Conservation (phyloP, 1,140 invertebrate species). For the Trichomalopsis sarcophagae region DNA sequence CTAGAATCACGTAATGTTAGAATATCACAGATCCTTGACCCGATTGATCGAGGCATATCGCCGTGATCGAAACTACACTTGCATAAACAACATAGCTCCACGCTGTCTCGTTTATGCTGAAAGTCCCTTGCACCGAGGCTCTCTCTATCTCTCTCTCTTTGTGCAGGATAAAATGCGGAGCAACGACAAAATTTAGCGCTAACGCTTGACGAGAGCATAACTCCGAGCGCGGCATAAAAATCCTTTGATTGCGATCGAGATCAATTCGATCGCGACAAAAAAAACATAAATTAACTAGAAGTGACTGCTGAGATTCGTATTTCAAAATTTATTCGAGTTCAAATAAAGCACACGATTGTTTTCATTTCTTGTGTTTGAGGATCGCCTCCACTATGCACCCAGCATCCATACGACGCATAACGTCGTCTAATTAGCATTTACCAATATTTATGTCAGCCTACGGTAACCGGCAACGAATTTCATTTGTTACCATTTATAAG, state of each 20-base stretch:
- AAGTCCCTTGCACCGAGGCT: constrained; percentile 27
- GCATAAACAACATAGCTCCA: constrained; percentile 52
- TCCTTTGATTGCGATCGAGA: background rate
- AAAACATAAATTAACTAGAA: background rate
- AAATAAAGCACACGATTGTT: too few relatives aligned
- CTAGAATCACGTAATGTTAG: constrained; percentile 53
- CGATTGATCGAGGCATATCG: constrained; percentile 36
- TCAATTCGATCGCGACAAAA: background rate
- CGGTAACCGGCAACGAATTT: background rate
- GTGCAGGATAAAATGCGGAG: constrained; percentile 35
- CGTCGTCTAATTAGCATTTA: too few relatives aligned
- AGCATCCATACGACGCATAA: too few relatives aligned
- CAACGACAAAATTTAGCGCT: background rate
- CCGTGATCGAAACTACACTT: constrained; percentile 52
- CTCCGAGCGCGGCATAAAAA: background rate
- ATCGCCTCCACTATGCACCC: too few relatives aligned
- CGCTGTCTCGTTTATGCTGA: constrained; percentile 35
- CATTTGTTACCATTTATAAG: background rate
- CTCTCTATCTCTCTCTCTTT: background rate
- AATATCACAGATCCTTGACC: constrained; percentile 53
- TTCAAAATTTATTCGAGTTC: background rate
- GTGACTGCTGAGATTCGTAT: background rate
- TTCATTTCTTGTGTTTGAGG: too few relatives aligned
- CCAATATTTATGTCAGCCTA: too few relatives aligned
- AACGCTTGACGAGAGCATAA: constrained; percentile 1